Evolutionary conservation across 1,140 invertebrate species (phyloP).

Genomic region (Oreohelix idahoensis): DNA sequence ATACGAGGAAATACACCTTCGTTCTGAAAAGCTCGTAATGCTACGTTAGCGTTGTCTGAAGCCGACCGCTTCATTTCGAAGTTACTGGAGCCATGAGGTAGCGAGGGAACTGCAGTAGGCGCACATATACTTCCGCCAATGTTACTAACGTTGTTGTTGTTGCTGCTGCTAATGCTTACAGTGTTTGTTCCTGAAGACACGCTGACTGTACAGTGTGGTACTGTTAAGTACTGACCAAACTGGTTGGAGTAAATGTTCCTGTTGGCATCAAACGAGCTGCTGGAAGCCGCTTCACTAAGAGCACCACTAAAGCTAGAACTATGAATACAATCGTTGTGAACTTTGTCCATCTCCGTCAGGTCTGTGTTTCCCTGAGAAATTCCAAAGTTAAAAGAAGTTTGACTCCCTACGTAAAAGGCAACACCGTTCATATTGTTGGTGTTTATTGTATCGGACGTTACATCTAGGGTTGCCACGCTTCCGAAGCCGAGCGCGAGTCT

Average conservation of each 20-base stretch:
- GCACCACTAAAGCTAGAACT: background rate
- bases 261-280: background rate
- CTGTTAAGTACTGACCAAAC: constrained; percentile 22
- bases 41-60: constrained; percentile 7
- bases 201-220: background rate
- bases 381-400: constrained; percentile 2
- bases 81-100: background rate
- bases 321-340: background rate
- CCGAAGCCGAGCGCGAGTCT: background rate
- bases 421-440: background rate
- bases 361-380: background rate
- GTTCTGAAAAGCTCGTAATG: background rate
- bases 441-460: background rate
- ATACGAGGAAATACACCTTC: background rate
- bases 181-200: background rate
- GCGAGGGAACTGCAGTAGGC: background rate
- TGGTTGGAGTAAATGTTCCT: background rate
- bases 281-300: background rate
- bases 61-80: constrained; percentile 12
- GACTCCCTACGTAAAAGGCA: constrained; percentile 31
- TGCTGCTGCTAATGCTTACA: background rate
- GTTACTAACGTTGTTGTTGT: background rate
- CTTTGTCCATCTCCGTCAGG: background rate
- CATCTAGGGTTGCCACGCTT: constrained; percentile 22
- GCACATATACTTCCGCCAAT: background rate